A percentile compares a stretch with the other conserved stretches of the same genome.
Conservation (phyloP, 2,113 vertebrate species). For the Rostratula benghalensis region DNA sequence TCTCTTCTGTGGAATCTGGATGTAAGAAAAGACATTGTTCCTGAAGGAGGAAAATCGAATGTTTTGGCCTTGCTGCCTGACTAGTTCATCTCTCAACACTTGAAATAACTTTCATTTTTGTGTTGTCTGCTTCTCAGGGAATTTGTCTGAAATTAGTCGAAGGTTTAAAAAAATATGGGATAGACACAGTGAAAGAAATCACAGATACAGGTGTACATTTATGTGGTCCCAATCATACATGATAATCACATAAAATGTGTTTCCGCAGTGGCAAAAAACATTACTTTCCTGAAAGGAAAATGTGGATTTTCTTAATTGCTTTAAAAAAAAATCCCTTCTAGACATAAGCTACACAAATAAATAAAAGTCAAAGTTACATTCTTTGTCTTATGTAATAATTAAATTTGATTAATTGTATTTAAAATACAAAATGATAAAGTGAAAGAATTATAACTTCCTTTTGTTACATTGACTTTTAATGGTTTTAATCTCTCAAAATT, state of each 20-base stretch:
- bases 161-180: neutral
- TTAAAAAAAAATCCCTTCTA: neutral
- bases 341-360: neutral
- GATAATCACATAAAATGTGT: neutral
- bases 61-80: neutral
- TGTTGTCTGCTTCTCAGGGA: neutral
- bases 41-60: neutral
- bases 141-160: neutral
- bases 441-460: neutral
- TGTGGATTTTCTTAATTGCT: neutral
- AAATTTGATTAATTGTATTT: neutral
- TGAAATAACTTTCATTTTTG: neutral
- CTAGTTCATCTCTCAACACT: neutral
- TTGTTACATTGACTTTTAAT: neutral
- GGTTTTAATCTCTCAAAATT: neutral
- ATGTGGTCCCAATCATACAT: neutral
- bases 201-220: neutral
- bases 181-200: neutral
- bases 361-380: neutral
- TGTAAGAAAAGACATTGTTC: neutral
- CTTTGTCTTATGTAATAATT: neutral
- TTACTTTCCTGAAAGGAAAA: neutral
- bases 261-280: neutral
- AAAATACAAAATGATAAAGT: neutral
- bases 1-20: neutral